Base-by-base conservation (phyloP, 2,113 vertebrate species). In the Ploceus nigricollis region DNA sequence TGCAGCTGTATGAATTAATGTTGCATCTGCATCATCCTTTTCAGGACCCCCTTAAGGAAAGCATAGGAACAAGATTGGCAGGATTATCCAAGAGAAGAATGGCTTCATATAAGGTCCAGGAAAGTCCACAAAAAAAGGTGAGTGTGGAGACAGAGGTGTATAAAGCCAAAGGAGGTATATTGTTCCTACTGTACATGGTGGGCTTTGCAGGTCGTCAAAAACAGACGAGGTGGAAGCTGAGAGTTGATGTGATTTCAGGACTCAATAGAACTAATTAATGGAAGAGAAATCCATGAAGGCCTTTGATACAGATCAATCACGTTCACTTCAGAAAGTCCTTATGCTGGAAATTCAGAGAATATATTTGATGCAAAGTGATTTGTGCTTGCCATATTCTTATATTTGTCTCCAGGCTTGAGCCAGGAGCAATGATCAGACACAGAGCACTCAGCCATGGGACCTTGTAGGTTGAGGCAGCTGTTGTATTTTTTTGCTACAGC, bases 401-500 rank as follows among this genome's bases (percentile, higher is more conserved):
- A 9, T 23, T 23, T 24, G 7, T n/a, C 54, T 76, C 44, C 16
- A 60, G 33, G 27, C 24, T 73, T 66, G 33, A 61, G n/a, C 7
- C 13, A 45, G n/a, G 9, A 58, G 53, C 0, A 0, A 7, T 23
- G 1, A 0, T 17, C 0, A 7, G 21, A 60, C 23, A 6, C 9
- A 53, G 31, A 72, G 6, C 8, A 45, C 11, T 58, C 0, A 1
- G 22, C 9, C 19, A 3, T 7, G 7, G 6, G 15, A 11, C 33
- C 13, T 39, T 60, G 65, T 35, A 33, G 24, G n/a, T 23, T 45
- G 54, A 65, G 27, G 17, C 3, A 93, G 28, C 13, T 33, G 9
- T 23, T 69, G 48, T 10, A 5, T 69, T 58, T 47, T 40, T 71
- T 8, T 23, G 8, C 10, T 54, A 2, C 7, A 33, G 23, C 10